phyloP scores from a whole-genome alignment of 2,888 invertebrate species.

The Fragum fragum region DNA sequence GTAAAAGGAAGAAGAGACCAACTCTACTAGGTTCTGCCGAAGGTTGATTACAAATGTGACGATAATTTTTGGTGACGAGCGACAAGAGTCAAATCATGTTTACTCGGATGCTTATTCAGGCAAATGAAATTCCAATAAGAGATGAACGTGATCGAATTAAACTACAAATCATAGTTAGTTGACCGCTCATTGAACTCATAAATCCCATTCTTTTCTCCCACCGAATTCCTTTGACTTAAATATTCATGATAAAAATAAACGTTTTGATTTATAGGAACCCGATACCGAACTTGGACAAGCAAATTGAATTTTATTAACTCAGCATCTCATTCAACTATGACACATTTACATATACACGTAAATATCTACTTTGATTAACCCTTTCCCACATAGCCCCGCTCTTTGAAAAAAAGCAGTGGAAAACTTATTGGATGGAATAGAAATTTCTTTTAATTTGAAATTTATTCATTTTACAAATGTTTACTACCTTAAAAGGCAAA shows the following conservation, averaged over 20 bases:
- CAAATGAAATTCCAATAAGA: neutral
- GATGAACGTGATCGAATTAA: neutral
- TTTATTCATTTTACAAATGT: too few relatives aligned
- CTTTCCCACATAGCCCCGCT: too few relatives aligned
- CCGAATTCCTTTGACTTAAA: neutral
- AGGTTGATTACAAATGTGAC: neutral
- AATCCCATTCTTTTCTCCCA: neutral
- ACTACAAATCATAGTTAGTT: neutral
- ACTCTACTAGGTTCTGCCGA: neutral
- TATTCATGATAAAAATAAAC: neutral
- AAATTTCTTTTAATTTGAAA: too few relatives aligned
- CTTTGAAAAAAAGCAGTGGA: too few relatives aligned
- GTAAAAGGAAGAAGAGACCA: too few relatives aligned
- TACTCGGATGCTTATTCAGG: neutral
- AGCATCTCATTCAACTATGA: too few relatives aligned
- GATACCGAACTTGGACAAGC: neutral
- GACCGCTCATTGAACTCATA: conserved; percentile 3
- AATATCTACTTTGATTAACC: too few relatives aligned
- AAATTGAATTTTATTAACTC: too few relatives aligned
- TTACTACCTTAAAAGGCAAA: too few relatives aligned
- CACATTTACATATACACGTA: too few relatives aligned
- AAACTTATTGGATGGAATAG: too few relatives aligned
- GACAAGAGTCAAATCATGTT: conserved; percentile 3
- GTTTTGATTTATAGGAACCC: neutral
- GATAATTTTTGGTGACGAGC: conserved; percentile 6